Evolutionary conservation across 2,797 vertebrate genomes (phyloP).

Genomic region (Centropyge bicolor): DNA sequence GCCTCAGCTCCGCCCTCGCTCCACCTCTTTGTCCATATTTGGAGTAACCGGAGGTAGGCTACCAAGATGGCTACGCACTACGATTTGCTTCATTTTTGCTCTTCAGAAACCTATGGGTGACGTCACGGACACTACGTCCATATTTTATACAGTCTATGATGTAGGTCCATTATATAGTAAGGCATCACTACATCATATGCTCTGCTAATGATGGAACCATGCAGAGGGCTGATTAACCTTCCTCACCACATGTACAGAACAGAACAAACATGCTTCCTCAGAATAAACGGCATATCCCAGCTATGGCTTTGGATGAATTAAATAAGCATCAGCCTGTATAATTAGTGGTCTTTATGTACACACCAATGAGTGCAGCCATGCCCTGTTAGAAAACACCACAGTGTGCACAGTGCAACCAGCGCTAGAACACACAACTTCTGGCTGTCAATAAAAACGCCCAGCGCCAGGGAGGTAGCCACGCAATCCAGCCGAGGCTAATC

Average conservation of each 20-base stretch:
- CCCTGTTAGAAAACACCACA: conserved; percentile 69
- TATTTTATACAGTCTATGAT: too few species aligned
- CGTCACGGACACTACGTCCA: too few species aligned
- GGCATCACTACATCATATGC: conserved; percentile 16
- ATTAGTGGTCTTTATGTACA: conserved; percentile 44
- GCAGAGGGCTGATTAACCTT: neutral
- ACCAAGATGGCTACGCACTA: too few species aligned
- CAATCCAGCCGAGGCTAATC: conserved; percentile 33
- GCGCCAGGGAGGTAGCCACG: conserved; percentile 11
- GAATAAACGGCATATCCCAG: neutral
- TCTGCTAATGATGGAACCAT: conserved; percentile 25
- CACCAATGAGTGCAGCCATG: conserved; percentile 48
- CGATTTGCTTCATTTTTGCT: too few species aligned
- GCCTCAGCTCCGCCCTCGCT: too few species aligned
- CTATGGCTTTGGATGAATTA: conserved; percentile 24
- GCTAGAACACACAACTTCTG: conserved; percentile 37
- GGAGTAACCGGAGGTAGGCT: too few species aligned
- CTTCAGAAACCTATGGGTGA: too few species aligned
- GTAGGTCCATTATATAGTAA: neutral
- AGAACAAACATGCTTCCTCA: neutral
- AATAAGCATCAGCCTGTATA: conserved; percentile 23
- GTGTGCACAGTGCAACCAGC: conserved; percentile 15
- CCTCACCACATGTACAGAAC: neutral
- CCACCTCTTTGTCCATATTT: too few species aligned
- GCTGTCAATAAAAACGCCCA: conserved; percentile 62